Conservation (phyloP, 1,140 invertebrate genomes). For the Glomeris maerens region DNA sequence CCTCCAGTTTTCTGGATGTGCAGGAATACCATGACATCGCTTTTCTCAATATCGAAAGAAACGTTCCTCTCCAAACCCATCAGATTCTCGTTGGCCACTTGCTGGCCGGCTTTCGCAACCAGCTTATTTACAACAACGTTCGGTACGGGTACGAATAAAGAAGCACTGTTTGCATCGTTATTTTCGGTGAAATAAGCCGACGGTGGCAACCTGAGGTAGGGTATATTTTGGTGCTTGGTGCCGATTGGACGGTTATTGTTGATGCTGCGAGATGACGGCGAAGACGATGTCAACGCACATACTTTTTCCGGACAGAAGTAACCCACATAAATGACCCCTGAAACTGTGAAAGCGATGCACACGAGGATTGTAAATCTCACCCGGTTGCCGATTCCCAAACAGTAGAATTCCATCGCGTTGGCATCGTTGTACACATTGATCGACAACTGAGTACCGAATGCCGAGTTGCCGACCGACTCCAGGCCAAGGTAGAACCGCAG, state of each 20-base stretch:
- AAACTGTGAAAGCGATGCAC: conserved; percentile 47
- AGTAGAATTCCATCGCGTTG: too few species aligned
- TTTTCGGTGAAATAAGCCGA: too few species aligned
- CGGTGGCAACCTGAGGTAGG: not conserved
- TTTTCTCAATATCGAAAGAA: conserved; percentile 48
- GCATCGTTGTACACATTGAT: too few species aligned
- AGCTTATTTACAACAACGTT: too few species aligned
- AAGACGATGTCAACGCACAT: conserved; percentile 47
- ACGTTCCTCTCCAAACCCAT: conserved; percentile 17
- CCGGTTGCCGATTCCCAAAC: too few species aligned
- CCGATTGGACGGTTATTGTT: conserved; percentile 27
- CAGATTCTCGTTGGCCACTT: conserved; percentile 40
- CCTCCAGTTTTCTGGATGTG: conserved; percentile 95
- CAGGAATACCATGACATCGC: conserved; percentile 94
- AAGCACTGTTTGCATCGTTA: too few species aligned
- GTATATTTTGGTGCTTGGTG: conserved; percentile 21
- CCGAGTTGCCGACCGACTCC: too few species aligned
- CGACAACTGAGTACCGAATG: too few species aligned
- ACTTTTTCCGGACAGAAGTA: conserved; percentile 77
- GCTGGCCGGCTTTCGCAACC: conserved; percentile 25
- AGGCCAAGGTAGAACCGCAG: too few species aligned
- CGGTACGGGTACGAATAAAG: too few species aligned
- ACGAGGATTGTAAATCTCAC: conserved; percentile 57
- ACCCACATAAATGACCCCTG: conserved; percentile 68
- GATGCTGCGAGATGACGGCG: conserved; percentile 23